A percentile compares a stretch with the other conserved stretches of the same genome.
Evolutionary conservation across 2,888 invertebrate species (phyloP).

Genomic region (Desoria tigrina): DNA sequence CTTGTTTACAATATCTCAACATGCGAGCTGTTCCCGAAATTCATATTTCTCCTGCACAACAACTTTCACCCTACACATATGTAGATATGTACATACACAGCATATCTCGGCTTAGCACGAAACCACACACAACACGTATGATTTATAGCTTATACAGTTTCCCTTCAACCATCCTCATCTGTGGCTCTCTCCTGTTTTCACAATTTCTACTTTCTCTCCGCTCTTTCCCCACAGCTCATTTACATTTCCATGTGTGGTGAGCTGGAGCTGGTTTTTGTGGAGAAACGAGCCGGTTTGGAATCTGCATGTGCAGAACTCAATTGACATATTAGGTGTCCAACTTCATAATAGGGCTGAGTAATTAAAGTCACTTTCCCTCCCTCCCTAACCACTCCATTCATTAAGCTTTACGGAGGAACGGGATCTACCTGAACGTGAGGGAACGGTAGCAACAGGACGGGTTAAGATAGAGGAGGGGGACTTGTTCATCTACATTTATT

Average conservation of each 20-base stretch:
- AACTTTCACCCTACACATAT: no score
- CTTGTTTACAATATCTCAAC: slow-evolving; percentile 45
- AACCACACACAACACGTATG: no score
- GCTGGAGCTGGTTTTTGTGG: no score
- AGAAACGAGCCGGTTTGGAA: no score
- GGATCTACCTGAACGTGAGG: no score
- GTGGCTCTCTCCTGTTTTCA: not conserved
- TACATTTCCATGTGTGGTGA: no score
- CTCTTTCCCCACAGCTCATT: slow-evolving; percentile 3
- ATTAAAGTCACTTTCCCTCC: slow-evolving; percentile 38
- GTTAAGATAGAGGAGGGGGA: not conserved
- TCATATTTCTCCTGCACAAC: no score
- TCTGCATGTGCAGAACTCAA: slow-evolving; percentile 7
- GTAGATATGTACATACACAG: no score
- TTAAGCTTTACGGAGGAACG: slow-evolving; percentile 14
- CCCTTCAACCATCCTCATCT: not conserved
- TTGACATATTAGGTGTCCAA: slow-evolving; percentile 35
- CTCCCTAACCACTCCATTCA: no score
- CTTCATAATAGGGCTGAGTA: slow-evolving; percentile 38
- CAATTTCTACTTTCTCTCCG: not conserved
- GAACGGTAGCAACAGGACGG: no score
- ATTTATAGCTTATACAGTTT: no score
- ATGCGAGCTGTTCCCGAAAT: slow-evolving; percentile 23
- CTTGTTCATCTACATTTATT: slow-evolving; percentile 5
- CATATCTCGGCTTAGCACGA: no score